Conservation (phyloP, 1,140 invertebrate genomes). For the Drosophila quadrilineata region DNA sequence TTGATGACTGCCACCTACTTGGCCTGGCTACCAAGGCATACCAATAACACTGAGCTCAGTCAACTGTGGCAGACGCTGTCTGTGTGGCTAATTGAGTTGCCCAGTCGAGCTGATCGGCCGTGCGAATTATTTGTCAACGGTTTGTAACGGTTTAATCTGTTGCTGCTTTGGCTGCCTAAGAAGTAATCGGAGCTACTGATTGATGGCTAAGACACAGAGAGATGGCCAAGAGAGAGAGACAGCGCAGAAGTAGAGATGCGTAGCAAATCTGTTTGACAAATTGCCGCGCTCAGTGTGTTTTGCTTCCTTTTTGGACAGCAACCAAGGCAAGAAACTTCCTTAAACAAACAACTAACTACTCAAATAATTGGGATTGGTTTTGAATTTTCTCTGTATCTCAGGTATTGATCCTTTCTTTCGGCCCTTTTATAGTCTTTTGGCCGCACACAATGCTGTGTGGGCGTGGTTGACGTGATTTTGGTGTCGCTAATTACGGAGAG, state of each 20-base stretch:
- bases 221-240: too few relatives aligned
- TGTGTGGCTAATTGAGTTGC: slow-evolving; percentile 72
- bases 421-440: slow-evolving; percentile 24
- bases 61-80: slow-evolving; percentile 57
- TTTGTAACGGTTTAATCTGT: slow-evolving; percentile 70
- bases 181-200: slow-evolving; percentile 66
- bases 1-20: slow-evolving; percentile 64
- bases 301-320: slow-evolving; percentile 32
- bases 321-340: slow-evolving; percentile 53
- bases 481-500: slow-evolving; percentile 79
- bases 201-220: slow-evolving; percentile 56
- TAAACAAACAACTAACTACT: slow-evolving; percentile 56
- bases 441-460: slow-evolving; percentile 55
- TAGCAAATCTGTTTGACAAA: slow-evolving; percentile 70
- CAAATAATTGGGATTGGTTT: slow-evolving; percentile 30
- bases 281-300: slow-evolving; percentile 41
- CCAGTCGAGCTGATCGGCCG: slow-evolving; percentile 56
- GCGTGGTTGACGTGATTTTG: slow-evolving; percentile 63
- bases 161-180: slow-evolving; percentile 24
- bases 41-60: slow-evolving; percentile 49
- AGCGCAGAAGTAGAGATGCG: slow-evolving; percentile 47
- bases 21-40: slow-evolving; percentile 26
- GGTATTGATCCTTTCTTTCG: slow-evolving; percentile 29
- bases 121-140: slow-evolving; percentile 76
- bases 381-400: slow-evolving; percentile 14